These are phyloP conservation scores for Centropristis striata DNA, from an alignment of 2,113 vertebrate genomes.

Conservation along the genomic window DNA sequence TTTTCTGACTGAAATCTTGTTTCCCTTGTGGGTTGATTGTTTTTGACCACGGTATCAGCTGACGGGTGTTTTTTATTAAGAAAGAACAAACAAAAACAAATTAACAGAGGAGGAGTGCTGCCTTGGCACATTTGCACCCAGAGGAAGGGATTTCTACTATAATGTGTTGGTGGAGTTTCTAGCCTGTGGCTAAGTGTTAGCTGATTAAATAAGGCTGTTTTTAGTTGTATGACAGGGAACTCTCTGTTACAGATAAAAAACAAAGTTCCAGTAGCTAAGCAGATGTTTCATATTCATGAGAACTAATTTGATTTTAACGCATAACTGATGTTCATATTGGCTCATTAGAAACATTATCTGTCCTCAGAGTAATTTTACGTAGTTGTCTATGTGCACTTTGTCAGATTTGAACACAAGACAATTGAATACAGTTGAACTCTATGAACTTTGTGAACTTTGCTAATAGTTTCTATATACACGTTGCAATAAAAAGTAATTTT, in stretches of 20 bases:
- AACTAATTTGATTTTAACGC: not conserved
- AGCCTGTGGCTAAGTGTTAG: constrained; percentile 24
- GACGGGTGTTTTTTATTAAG: constrained; percentile 47
- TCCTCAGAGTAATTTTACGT: too few relatives aligned
- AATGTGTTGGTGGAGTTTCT: constrained; percentile 39
- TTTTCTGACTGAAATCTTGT: constrained; percentile 29
- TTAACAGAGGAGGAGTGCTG: constrained; percentile 46
- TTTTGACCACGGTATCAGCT: constrained; percentile 46
- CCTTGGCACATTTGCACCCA: constrained; percentile 42
- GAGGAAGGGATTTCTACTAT: constrained; percentile 27
- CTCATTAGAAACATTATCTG: constrained; percentile 2
- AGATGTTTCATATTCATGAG: not conserved
- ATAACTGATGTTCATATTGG: constrained; percentile 1
- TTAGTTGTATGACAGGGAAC: not conserved
- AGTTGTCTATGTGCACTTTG: too few relatives aligned
- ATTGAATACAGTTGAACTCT: not conserved
- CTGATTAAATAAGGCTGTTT: constrained; percentile 24
- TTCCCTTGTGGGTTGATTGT: constrained; percentile 37
- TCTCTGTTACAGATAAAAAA: not conserved
- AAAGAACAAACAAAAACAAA: constrained; percentile 58
- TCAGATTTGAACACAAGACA: constrained; percentile 7
- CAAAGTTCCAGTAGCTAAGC: too few relatives aligned
- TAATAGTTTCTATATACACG: not conserved
- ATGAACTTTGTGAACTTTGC: not conserved
- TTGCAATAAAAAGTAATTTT: not conserved